These are phyloP conservation scores for Leistus spinibarbis DNA, from an alignment of 2,888 invertebrate genomes.

Conservation along the genomic window DNA sequence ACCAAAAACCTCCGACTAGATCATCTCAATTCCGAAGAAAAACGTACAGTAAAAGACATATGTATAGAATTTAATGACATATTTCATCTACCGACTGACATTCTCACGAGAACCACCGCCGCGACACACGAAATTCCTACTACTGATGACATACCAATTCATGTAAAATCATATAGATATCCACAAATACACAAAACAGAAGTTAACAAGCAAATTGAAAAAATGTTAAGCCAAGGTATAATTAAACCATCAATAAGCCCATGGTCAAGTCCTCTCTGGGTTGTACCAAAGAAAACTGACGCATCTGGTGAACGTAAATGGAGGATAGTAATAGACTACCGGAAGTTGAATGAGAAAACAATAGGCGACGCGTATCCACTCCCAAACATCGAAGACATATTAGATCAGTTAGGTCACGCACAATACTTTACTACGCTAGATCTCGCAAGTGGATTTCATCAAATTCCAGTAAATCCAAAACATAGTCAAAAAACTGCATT, in stretches of 20 bases:
- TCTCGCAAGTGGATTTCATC: no score
- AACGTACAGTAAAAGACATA: constrained; percentile 28
- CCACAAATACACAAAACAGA: neutral
- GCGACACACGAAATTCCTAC: constrained; percentile 28
- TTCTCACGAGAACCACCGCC: constrained; percentile 36
- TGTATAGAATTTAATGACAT: constrained; percentile 36
- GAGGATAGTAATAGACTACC: neutral
- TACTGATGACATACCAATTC: no score
- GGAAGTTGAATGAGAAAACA: neutral
- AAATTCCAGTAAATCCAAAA: no score
- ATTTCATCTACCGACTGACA: constrained; percentile 29
- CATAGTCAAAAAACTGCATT: no score
- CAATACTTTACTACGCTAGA: neutral
- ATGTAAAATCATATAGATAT: no score
- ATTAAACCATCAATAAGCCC: constrained; percentile 29
- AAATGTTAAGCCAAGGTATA: constrained; percentile 31
- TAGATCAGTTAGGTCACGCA: neutral
- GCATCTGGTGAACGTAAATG: constrained; percentile 31
- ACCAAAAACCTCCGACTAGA: constrained; percentile 11
- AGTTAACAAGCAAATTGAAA: neutral
- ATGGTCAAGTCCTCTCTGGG: constrained; percentile 32
- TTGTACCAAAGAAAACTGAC: constrained; percentile 38
- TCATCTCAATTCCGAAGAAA: constrained; percentile 42
- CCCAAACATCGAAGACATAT: neutral
- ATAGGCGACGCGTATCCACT: neutral